A percentile compares a stretch with the other conserved stretches of the same genome.
Evolutionary conservation across 2,797 vertebrate genomes (phyloP).

Genomic region (Pagetopsis macropterus): DNA sequence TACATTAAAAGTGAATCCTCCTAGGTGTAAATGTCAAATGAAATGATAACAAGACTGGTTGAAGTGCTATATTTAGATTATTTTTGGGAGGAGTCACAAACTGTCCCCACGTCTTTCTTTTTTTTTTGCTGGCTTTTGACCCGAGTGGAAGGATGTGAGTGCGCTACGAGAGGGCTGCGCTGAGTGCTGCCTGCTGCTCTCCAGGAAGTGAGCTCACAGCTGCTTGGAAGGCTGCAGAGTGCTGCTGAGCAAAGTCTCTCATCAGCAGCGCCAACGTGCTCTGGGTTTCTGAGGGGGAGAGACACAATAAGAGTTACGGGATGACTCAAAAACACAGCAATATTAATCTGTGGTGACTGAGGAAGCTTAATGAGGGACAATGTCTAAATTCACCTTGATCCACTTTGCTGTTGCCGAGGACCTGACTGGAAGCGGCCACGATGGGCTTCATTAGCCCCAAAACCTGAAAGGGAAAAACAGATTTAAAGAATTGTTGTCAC

Average conservation of each 20-base stretch:
- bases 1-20: constrained; percentile 68
- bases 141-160: constrained; percentile 23
- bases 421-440: constrained; percentile 69
- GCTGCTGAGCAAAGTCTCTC: constrained; percentile 78
- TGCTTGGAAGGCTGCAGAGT: constrained; percentile 83
- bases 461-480: constrained; percentile 49
- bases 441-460: constrained; percentile 78
- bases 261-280: constrained; percentile 76
- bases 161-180: constrained; percentile 67
- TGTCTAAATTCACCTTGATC: constrained; percentile 72
- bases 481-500: neutral
- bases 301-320: neutral
- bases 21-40: constrained; percentile 30
- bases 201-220: constrained; percentile 83
- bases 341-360: neutral
- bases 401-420: constrained; percentile 71
- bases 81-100: constrained; percentile 11
- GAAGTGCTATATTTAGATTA: constrained; percentile 52
- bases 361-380: neutral
- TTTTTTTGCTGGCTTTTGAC: constrained; percentile 29
- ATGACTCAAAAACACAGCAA: neutral
- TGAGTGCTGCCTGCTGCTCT: constrained; percentile 81
- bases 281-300: constrained; percentile 81
- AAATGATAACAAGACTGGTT: constrained; percentile 31
- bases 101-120: constrained; percentile 33